phyloP scores from a whole-genome alignment of 2,888 invertebrate genomes.

The Mythimna pallens region DNA sequence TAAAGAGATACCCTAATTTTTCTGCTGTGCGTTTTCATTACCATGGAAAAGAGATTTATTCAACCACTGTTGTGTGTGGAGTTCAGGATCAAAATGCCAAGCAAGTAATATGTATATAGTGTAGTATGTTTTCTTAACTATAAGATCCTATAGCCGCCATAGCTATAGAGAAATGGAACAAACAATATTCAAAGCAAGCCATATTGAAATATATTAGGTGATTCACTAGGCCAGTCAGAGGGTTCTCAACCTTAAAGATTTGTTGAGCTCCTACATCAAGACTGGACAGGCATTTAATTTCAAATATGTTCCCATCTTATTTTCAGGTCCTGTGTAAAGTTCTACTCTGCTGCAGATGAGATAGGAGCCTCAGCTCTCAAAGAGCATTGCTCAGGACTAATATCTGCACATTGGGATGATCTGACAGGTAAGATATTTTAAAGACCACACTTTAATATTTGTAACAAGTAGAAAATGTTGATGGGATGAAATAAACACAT shows the following conservation, averaged over 20 bases:
- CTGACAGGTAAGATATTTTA: constrained; percentile 86
- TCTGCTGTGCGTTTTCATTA: neutral
- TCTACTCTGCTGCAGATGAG: constrained; percentile 98
- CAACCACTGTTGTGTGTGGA: neutral
- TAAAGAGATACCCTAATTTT: neutral
- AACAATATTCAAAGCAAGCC: too few species aligned
- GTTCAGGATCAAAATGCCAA: neutral
- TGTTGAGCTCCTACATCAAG: neutral
- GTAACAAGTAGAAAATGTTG: neutral
- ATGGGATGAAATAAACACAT: neutral
- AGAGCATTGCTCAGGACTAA: constrained; percentile 97
- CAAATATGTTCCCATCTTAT: neutral
- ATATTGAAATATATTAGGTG: too few species aligned
- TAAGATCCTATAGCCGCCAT: too few species aligned
- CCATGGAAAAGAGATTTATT: neutral
- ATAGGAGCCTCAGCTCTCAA: constrained; percentile 95
- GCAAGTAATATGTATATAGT: too few species aligned
- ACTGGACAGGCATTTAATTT: neutral
- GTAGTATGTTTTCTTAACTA: too few species aligned
- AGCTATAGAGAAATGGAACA: too few species aligned
- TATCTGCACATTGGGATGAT: constrained; percentile 98
- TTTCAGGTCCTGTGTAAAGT: constrained; percentile 93
- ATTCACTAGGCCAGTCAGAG: too few species aligned
- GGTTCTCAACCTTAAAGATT: too few species aligned
- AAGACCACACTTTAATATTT: neutral